Evolutionary conservation across 2,888 invertebrate species (phyloP), one percentile per base, ranked within the genome.

Genomic region (Piscicola geometra): DNA sequence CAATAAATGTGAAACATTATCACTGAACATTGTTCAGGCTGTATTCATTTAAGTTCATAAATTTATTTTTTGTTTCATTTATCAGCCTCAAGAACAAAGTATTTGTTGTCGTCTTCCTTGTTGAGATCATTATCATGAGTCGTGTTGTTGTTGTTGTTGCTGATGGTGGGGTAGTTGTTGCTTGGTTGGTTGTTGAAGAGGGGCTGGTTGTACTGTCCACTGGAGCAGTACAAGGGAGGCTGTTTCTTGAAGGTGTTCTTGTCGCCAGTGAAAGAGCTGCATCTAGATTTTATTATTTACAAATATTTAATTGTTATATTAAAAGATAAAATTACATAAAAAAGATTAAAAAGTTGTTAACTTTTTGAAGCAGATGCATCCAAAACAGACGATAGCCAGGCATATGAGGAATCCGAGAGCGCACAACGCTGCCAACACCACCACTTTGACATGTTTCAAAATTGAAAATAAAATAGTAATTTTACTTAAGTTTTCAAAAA

Each of bases 71-170:
- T 41, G 41, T 15, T 41, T 41, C 41, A 41, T 41, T 41, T 66
- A 30, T 66, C 66, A 66, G 30, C 28, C 15, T 69, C 69, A 25
- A 69, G 69, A 33, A 69, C 69, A 36, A 69, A 69, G 35, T 69
- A 69, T 36, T 69, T 69, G 35, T 69, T 69, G 5, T 69, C 69
- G 32, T 69, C 69, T 2, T n/a, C 25, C 69, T 69, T 69, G 2
- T 66, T 41, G 41, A 41, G 41, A 41, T 41, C 41, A 41, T 41
- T 15, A 41, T 41, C 41, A 41, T 41, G 41, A 41, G 41, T 5
- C 41, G 15, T 41, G 41, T 41, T 41, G 60, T 56, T 18, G 60
- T 56, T 41, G 41, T 41, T 41, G 60, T 56, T 18, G 60, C n/a
- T 56, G 60, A 56, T 56, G 21, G 60, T 56, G 21, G 60, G 21